A percentile compares a stretch with the other conserved stretches of the same genome.
Evolutionary conservation across 2,113 vertebrate genomes (phyloP).

Genomic region (Ameiurus melas): DNA sequence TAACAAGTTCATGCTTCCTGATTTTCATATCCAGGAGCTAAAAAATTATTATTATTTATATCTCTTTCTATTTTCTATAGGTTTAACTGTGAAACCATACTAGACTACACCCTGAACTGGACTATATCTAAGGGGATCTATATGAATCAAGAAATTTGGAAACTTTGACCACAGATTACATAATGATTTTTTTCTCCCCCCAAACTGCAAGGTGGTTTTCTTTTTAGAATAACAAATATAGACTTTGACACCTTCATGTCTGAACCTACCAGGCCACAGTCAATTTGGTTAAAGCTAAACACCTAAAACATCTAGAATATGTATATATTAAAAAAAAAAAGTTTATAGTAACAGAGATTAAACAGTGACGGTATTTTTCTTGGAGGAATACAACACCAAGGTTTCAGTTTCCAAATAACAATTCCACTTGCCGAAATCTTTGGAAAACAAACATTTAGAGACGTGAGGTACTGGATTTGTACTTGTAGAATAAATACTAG

Average conservation of each 20-base stretch:
- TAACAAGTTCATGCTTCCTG: neutral
- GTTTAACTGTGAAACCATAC: neutral
- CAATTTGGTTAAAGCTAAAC: neutral
- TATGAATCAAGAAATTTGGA: neutral
- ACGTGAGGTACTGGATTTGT: neutral
- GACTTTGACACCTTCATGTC: neutral
- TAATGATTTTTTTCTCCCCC: neutral
- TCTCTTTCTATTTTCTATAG: neutral
- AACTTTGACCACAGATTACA: neutral
- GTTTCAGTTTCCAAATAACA: constrained; percentile 11
- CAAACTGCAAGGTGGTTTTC: neutral
- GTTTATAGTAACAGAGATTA: neutral
- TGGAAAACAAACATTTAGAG: neutral
- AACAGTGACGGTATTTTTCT: neutral
- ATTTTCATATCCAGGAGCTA: neutral
- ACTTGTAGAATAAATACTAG: neutral
- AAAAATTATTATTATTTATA: neutral
- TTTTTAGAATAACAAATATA: neutral
- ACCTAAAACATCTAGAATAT: neutral
- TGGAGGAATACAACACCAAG: neutral
- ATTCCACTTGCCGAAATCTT: neutral
- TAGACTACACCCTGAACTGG: neutral
- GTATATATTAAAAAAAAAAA: too few species aligned
- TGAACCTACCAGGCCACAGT: neutral
- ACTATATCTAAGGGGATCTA: neutral